Conservation (phyloP, 92 coral and sea anemone species). For the Parazoanthus atlanticus region DNA sequence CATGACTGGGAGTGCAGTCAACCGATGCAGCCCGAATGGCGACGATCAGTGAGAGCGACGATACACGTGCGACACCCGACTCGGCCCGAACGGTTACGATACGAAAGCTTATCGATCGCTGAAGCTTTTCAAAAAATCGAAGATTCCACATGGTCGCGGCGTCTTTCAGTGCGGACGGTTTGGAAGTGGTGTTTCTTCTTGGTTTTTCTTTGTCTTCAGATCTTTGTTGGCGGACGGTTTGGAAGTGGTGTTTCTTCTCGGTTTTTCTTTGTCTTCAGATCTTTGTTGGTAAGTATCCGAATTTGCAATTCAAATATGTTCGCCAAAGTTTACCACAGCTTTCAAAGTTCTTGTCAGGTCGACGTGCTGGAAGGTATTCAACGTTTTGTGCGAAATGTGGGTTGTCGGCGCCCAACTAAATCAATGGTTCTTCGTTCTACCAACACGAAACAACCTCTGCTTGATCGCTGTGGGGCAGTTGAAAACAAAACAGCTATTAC, state of each 20-base stretch:
- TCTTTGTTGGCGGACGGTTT: slow-evolving; percentile 23
- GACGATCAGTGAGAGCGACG: not conserved
- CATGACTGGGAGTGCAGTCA: not conserved
- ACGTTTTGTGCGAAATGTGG: not conserved
- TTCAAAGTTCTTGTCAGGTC: slow-evolving; percentile 16
- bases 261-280: slow-evolving; percentile 28
- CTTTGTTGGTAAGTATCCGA: slow-evolving; percentile 21
- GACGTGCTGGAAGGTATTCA: not conserved
- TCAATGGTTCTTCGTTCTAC: not conserved
- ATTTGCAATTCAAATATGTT: slow-evolving; percentile 29
- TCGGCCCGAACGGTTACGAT: slow-evolving; percentile 21
- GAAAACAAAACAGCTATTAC: too few relatives aligned
- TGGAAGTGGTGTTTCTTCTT: not conserved
- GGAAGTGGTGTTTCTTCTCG: not conserved
- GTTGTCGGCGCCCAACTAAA: slow-evolving; percentile 5
- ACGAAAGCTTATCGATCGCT: slow-evolving; percentile 24
- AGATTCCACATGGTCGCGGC: slow-evolving; percentile 32
- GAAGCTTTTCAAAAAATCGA: slow-evolving; percentile 13
- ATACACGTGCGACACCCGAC: slow-evolving; percentile 5
- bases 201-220: slow-evolving; percentile 26
- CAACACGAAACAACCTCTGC: too few relatives aligned
- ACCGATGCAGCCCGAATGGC: not conserved
- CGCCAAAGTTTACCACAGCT: slow-evolving; percentile 15
- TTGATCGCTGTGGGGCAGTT: not conserved
- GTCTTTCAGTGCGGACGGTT: slow-evolving; percentile 26